Base-by-base conservation (phyloP, 2,113 vertebrate genomes). In the Illadopsis cleaveri region DNA sequence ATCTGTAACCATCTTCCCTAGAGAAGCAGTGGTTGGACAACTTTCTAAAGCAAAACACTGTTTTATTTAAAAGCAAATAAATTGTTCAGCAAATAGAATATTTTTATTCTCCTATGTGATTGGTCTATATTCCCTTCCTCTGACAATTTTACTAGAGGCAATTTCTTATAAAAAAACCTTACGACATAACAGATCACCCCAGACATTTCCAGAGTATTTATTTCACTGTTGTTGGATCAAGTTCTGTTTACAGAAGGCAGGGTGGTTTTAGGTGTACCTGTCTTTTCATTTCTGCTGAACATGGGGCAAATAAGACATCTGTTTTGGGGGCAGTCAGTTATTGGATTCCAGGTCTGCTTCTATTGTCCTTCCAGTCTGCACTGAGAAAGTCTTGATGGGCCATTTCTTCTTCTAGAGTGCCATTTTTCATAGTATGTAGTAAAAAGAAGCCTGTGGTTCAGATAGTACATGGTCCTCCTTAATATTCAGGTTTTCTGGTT, bases 241-340 rank as follows among this genome's bases (percentile, higher is more conserved):
- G 40, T 76, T 42, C 27, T 78, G 33, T 78, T 78, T 73, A 79
- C 16, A 66, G 45, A 86, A 81, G 8, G 28, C 47, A 81, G 56
- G 14, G 33, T 0, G 33, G 53, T 86, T 66, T 87, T 38, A 60
- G 11, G 6, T 71, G 23, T 62, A 68, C 17, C 50, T 86, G 20
- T 76, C 42, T 11, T 17, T 89, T 77, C 12, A 21, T 93, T 89
- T 85, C 44, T 66, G n/a, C 47, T 37, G 37, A 68, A 12, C 10
- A 7, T 38, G 51, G 47, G 38, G 12, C 24, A 94, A 28, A 42
- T 45, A 75, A 82, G 40, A 20, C 33, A 51, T 38, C 12, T 23
- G 8, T 20, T 75, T 51, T 56, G 5, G 3, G 11, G 13, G 5
- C 53, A 60, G 16, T 53, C 0, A 0, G 14, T 78, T 87, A 11